phyloP scores from a whole-genome alignment of 1,140 invertebrate genomes.

The Eurosta solidaginis region DNA sequence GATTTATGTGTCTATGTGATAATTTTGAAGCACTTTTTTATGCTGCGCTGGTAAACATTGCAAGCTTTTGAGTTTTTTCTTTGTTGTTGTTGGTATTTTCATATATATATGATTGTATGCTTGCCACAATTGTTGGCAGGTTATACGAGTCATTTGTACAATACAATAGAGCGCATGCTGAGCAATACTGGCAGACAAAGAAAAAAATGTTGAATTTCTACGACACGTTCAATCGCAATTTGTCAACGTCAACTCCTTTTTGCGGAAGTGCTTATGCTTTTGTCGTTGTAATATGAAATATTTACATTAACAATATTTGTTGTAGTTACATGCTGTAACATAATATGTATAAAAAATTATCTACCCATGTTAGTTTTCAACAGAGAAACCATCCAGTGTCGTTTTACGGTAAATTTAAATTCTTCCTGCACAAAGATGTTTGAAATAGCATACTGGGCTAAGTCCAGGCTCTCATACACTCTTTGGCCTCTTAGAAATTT shows the following conservation, averaged over 20 bases:
- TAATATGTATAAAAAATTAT: background rate
- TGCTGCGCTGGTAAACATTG: too few relatives aligned
- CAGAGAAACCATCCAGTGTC: too few relatives aligned
- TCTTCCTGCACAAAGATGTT: too few relatives aligned
- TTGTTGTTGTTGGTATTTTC: too few relatives aligned
- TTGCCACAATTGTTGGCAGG: conserved; percentile 6
- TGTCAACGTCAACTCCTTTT: conserved; percentile 6
- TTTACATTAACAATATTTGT: too few relatives aligned
- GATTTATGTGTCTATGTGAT: conserved; percentile 19
- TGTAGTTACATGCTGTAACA: background rate
- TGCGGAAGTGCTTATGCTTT: background rate
- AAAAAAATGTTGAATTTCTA: background rate
- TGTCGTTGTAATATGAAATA: background rate
- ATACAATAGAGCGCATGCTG: background rate
- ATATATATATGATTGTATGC: background rate
- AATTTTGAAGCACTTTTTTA: background rate
- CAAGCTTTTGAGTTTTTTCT: too few relatives aligned
- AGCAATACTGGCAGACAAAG: background rate
- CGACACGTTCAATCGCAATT: background rate
- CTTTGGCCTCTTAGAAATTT: too few relatives aligned
- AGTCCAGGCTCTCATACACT: too few relatives aligned
- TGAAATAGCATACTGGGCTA: too few relatives aligned
- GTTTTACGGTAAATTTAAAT: too few relatives aligned
- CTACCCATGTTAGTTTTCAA: background rate
- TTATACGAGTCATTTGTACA: background rate